A percentile compares a stretch with the other conserved stretches of the same genome.
These are phyloP conservation scores for Euspilapteryx auroguttella DNA, from an alignment of 2,888 invertebrate genomes.

Conservation along the genomic window DNA sequence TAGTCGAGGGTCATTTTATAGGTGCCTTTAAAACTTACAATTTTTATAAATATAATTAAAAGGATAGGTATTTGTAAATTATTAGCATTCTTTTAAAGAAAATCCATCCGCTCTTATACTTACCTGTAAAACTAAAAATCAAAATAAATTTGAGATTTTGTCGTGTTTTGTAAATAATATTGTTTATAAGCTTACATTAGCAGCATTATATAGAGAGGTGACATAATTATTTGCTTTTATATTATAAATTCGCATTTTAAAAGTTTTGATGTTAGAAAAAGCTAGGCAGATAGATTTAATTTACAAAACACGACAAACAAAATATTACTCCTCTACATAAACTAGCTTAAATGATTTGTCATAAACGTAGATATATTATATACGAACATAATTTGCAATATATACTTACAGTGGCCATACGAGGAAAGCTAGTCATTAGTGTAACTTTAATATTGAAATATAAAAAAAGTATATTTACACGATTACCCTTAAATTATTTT, in stretches of 20 bases:
- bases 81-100: constrained; percentile 35
- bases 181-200: no score
- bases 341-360: no score
- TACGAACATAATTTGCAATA: no score
- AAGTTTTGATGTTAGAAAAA: no score
- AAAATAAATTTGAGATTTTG: not conserved
- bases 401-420: constrained; percentile 57
- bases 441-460: constrained; percentile 44
- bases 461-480: constrained; percentile 49
- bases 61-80: constrained; percentile 34
- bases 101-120: constrained; percentile 45
- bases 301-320: no score
- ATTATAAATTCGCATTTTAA: no score
- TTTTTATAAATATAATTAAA: constrained; percentile 26
- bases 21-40: constrained; percentile 44
- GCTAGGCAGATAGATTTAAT: no score
- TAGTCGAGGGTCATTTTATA: constrained; percentile 47
- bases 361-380: no score
- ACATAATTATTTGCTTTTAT: no score
- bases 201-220: no score
- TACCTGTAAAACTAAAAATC: constrained; percentile 15
- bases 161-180: not conserved
- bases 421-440: constrained; percentile 59
- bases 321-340: no score
- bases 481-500: constrained; percentile 40